A percentile compares a stretch with the other conserved stretches of the same genome.
Conservation (phyloP, 2,797 vertebrate species). For the Petrocephalus schoutedeni region DNA sequence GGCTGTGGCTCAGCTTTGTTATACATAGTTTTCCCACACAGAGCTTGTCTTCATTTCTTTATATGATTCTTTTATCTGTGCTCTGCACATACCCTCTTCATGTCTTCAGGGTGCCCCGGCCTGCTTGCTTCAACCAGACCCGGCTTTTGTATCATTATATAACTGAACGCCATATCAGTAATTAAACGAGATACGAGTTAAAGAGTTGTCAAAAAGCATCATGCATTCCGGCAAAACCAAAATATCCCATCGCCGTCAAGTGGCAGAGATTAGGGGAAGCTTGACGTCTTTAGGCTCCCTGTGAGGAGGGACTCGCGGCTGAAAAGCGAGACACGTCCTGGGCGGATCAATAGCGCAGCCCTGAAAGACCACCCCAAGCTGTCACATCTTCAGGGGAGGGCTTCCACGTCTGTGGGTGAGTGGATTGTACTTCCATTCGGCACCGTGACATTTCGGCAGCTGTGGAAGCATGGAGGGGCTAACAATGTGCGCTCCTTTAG, state of each 20-base stretch:
- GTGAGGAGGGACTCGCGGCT: not conserved
- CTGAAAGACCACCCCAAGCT: not conserved
- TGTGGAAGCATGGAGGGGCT: not conserved
- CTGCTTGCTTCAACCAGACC: not conserved
- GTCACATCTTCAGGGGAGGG: not conserved
- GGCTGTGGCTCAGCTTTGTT: not conserved
- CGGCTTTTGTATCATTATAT: not conserved
- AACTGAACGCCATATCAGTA: not conserved
- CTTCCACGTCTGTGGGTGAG: not conserved
- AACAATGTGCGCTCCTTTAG: not conserved
- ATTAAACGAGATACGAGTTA: not conserved
- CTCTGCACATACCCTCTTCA: not conserved
- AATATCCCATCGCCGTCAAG: conserved; percentile 6
- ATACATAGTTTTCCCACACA: not conserved
- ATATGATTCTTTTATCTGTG: not conserved
- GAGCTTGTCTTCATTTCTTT: not conserved
- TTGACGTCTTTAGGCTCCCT: not conserved
- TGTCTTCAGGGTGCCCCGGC: not conserved
- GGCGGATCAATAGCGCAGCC: not conserved
- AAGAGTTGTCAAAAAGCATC: not conserved
- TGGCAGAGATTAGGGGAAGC: not conserved
- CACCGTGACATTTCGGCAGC: not conserved
- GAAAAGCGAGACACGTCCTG: not conserved
- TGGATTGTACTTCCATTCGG: conserved; percentile 4
- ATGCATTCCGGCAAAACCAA: not conserved